Evolutionary conservation across 2,113 vertebrate species (phyloP).

Genomic region (Rissa tridactyla): DNA sequence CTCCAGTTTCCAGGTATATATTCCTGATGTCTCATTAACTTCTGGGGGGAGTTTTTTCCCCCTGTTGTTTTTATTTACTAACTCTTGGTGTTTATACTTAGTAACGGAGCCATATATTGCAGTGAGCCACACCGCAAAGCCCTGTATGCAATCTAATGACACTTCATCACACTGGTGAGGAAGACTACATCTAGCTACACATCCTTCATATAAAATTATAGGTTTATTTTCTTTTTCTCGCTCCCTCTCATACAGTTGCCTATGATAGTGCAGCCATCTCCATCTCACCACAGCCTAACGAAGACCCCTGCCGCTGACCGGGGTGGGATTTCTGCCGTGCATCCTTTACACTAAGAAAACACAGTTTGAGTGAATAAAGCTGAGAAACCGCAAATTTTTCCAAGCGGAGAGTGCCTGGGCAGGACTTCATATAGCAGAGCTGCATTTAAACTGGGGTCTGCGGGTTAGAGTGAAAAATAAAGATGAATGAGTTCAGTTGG

Average conservation of each 20-base stretch:
- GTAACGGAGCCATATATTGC: not conserved
- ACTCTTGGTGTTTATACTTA: not conserved
- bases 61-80: not conserved
- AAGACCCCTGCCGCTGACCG: not conserved
- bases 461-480: slow-evolving; percentile 37
- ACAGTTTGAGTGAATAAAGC: not conserved
- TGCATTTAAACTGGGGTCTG: not conserved
- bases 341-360: not conserved
- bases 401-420: not conserved
- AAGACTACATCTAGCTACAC: not conserved
- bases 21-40: not conserved
- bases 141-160: not conserved
- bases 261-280: not conserved
- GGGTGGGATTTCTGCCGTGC: not conserved
- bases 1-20: not conserved
- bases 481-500: slow-evolving; percentile 25
- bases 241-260: not conserved
- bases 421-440: not conserved
- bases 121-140: not conserved
- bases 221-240: not conserved
- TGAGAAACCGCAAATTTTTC: not conserved
- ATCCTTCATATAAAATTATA: not conserved
- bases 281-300: not conserved
- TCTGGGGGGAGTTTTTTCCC: not conserved
- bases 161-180: not conserved